Evolutionary conservation across 1,140 invertebrate species (phyloP).

Genomic region (Stenopsyche tienmushanensis): DNA sequence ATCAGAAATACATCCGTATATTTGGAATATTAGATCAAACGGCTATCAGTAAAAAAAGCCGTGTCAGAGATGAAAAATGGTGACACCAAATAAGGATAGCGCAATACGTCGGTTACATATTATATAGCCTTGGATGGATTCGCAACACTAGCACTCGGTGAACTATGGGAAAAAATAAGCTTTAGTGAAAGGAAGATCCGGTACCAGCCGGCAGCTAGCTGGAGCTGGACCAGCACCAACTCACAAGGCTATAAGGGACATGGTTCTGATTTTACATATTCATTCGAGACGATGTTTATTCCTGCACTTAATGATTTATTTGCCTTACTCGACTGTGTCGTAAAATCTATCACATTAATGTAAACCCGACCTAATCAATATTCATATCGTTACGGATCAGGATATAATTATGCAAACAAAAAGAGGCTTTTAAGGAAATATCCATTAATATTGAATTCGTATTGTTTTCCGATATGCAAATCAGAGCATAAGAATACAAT

Average conservation of each 20-base stretch:
- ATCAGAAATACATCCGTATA: not conserved
- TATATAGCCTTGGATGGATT: conserved; percentile 35
- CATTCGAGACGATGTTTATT: conserved; percentile 3
- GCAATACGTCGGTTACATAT: conserved; percentile 1
- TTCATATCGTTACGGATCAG: too few relatives aligned
- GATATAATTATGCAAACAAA: too few relatives aligned
- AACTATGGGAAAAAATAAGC: conserved; percentile 37
- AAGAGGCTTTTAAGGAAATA: too few relatives aligned
- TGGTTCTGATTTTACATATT: conserved; percentile 17
- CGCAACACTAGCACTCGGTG: conserved; percentile 28
- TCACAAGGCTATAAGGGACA: conserved; percentile 27
- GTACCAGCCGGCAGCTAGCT: not conserved
- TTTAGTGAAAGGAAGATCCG: conserved; percentile 41
- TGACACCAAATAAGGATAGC: conserved; percentile 27
- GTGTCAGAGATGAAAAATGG: conserved; percentile 25
- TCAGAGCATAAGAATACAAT: too few relatives aligned
- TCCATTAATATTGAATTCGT: too few relatives aligned
- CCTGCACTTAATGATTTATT: too few relatives aligned
- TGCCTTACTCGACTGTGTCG: too few relatives aligned
- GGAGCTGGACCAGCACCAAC: too few relatives aligned
- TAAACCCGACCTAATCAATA: too few relatives aligned
- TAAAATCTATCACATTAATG: too few relatives aligned
- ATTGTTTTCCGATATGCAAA: too few relatives aligned
- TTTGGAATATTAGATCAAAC: conserved; percentile 1
- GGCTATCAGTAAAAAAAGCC: not conserved